phyloP scores from a whole-genome alignment of 2,797 vertebrate genomes.

The Mormyrus proboscirostris region DNA sequence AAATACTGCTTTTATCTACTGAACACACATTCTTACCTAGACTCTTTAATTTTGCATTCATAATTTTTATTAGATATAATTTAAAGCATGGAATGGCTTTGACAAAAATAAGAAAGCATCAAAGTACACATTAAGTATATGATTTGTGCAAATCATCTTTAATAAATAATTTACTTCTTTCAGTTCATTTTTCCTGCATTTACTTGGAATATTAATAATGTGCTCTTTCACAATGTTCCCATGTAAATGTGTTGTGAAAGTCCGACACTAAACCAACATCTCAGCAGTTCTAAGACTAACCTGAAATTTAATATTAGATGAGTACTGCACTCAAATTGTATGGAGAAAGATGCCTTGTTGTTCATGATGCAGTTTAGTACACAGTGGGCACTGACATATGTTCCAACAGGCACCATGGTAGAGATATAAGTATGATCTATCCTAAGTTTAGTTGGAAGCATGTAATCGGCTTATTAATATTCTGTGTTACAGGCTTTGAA shows the following conservation, averaged over 20 bases:
- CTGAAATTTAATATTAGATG: neutral
- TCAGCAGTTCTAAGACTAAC: neutral
- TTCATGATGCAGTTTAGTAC: neutral
- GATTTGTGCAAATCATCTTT: neutral
- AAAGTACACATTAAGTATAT: neutral
- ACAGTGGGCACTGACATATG: neutral
- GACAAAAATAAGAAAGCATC: neutral
- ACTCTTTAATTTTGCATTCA: neutral
- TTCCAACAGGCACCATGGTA: neutral
- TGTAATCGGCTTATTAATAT: too few relatives aligned
- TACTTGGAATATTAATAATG: neutral
- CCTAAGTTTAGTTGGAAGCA: neutral
- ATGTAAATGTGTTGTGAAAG: neutral
- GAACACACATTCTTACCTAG: neutral
- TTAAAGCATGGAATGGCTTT: neutral
- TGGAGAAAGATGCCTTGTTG: neutral
- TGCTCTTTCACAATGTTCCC: neutral
- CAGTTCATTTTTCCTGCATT: neutral
- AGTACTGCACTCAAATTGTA: neutral
- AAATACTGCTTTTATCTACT: neutral
- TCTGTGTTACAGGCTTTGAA: too few relatives aligned
- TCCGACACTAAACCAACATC: too few relatives aligned
- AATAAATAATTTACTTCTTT: neutral
- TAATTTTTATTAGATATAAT: neutral
- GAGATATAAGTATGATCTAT: neutral